Evolutionary conservation across 2,113 vertebrate genomes (phyloP).

Genomic region (Alces alces): DNA sequence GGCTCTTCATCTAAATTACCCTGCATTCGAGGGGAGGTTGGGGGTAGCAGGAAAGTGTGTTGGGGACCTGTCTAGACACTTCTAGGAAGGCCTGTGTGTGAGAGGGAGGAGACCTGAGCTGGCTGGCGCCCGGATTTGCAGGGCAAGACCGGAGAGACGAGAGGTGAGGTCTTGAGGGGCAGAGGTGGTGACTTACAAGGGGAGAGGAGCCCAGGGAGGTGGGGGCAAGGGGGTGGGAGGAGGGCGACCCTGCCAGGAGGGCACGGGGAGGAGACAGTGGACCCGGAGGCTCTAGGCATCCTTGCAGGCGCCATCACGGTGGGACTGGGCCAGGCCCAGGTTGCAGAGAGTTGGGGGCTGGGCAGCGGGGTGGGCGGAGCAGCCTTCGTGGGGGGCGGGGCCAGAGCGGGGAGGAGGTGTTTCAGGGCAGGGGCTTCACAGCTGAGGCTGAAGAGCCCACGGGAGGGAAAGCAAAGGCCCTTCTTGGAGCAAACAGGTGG

Average conservation of each 20-base stretch:
- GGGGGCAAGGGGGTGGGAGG: background rate
- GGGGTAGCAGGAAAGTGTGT: background rate
- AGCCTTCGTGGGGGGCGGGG: background rate
- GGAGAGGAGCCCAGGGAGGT: background rate
- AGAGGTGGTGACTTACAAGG: background rate
- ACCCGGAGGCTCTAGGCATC: background rate
- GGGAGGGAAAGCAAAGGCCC: background rate
- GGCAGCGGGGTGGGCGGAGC: background rate
- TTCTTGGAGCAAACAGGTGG: background rate
- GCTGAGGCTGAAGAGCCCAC: rapidly evolving
- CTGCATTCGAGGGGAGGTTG: background rate
- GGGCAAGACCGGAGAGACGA: background rate
- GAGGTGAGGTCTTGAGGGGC: background rate
- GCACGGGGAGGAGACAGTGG: background rate
- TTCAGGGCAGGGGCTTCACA: background rate
- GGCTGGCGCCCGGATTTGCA: background rate
- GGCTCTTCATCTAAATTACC: background rate
- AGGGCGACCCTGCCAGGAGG: background rate
- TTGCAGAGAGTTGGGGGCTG: background rate
- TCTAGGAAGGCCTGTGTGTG: background rate
- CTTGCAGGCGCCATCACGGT: rapidly evolving
- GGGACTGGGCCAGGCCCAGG: background rate
- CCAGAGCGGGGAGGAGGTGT: background rate
- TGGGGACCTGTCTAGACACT: background rate
- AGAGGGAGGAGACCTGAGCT: background rate